These are phyloP conservation scores for Incurvaria masculella DNA, from an alignment of 2,888 invertebrate species.

Conservation along the genomic window DNA sequence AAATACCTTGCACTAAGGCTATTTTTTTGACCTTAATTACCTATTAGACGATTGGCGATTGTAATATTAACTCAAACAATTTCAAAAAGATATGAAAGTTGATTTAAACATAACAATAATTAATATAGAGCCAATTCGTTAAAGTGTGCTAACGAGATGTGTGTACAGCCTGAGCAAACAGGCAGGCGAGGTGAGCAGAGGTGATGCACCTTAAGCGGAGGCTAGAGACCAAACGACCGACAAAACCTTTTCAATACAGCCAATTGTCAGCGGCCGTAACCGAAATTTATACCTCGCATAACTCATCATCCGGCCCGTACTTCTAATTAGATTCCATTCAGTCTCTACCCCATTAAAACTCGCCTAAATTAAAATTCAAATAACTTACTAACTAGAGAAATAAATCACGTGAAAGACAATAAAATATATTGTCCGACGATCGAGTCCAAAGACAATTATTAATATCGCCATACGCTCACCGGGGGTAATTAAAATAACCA, in stretches of 20 bases:
- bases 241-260: not conserved
- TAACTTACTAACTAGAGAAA: conserved; percentile 56
- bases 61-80: too few species aligned
- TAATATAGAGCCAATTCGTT: too few species aligned
- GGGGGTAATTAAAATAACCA: conserved; percentile 55
- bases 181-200: too few species aligned
- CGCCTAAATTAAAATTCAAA: conserved; percentile 55
- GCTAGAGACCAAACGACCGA: too few species aligned
- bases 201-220: too few species aligned
- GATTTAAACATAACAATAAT: too few species aligned
- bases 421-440: conserved; percentile 51
- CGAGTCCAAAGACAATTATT: conserved; percentile 35
- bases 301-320: conserved; percentile 41
- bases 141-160: too few species aligned
- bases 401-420: conserved; percentile 54
- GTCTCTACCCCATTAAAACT: conserved; percentile 50
- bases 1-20: too few species aligned
- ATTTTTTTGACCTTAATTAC: too few species aligned
- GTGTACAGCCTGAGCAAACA: too few species aligned
- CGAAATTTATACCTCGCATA: conserved; percentile 51
- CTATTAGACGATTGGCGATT: too few species aligned
- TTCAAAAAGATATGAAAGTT: too few species aligned
- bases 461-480: conserved; percentile 48
- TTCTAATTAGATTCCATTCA: conserved; percentile 56
- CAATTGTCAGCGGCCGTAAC: conserved; percentile 20